These are phyloP conservation scores for Chlorodrepanis virens DNA, from an alignment of 2,113 vertebrate genomes.

Conservation along the genomic window DNA sequence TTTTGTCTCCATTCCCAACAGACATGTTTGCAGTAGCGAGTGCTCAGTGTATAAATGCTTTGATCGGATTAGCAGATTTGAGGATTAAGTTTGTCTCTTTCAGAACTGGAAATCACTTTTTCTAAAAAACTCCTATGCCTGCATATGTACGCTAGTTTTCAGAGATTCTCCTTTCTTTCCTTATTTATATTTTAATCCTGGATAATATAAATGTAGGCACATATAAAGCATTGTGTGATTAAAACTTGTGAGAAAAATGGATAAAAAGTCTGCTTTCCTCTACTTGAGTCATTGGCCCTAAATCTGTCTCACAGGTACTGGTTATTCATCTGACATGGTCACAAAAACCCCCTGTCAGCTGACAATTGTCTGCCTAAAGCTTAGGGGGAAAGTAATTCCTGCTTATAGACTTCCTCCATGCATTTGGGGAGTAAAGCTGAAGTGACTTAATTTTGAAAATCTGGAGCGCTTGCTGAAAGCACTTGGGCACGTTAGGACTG, in stretches of 20 bases:
- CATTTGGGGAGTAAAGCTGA: neutral
- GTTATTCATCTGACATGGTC: neutral
- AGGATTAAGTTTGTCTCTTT: neutral
- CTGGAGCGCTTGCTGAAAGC: neutral
- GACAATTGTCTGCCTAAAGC: neutral
- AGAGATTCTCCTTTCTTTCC: neutral
- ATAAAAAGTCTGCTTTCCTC: neutral
- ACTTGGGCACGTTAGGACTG: fast-evolving
- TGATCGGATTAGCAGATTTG: neutral
- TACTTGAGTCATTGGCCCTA: neutral
- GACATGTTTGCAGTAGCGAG: neutral
- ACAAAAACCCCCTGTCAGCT: neutral
- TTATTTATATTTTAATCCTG: neutral
- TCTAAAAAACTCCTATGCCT: neutral
- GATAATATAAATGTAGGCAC: neutral
- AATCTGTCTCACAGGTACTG: neutral
- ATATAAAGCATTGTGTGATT: neutral
- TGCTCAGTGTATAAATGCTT: neutral
- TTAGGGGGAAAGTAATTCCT: neutral
- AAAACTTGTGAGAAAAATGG: neutral
- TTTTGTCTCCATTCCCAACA: neutral
- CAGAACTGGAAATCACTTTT: neutral
- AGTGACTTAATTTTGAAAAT: neutral
- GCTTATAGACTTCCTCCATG: neutral
- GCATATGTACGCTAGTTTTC: neutral